phyloP scores from a whole-genome alignment of 1,140 invertebrate species.

The Amyelois transitella region DNA sequence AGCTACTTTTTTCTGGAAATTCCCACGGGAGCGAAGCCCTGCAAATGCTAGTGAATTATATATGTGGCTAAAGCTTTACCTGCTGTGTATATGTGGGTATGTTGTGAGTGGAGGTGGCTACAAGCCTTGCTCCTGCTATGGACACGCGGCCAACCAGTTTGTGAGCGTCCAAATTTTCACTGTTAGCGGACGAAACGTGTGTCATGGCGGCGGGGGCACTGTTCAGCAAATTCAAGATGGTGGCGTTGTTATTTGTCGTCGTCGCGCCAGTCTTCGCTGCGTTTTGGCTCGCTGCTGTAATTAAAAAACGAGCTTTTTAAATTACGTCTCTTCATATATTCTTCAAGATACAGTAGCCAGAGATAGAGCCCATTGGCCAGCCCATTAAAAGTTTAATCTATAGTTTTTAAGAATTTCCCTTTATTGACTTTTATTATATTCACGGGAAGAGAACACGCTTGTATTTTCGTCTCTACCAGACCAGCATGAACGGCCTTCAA shows the following conservation, averaged over 20 bases:
- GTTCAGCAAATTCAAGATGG: conserved; percentile 83
- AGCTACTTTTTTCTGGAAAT: too few relatives aligned
- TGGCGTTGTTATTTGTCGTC: conserved; percentile 76
- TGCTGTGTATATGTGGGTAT: conserved; percentile 56
- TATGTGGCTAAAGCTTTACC: conserved; percentile 23
- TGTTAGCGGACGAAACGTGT: conserved; percentile 62
- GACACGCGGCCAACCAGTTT: conserved; percentile 53
- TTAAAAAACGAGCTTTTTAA: conserved; percentile 17
- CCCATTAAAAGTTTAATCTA: too few relatives aligned
- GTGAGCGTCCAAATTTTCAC: conserved; percentile 37
- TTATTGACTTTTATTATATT: too few relatives aligned
- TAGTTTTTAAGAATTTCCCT: too few relatives aligned
- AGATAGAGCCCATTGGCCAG: too few relatives aligned
- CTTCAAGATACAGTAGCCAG: too few relatives aligned
- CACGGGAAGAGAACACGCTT: too few relatives aligned
- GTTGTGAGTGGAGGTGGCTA: conserved; percentile 44
- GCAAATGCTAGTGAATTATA: background rate
- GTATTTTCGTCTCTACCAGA: too few relatives aligned
- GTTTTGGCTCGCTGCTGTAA: conserved; percentile 62
- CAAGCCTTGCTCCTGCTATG: conserved; percentile 45
- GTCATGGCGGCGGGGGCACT: conserved; percentile 81
- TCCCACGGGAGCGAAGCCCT: too few relatives aligned
- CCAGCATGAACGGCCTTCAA: too few relatives aligned
- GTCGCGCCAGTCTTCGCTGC: conserved; percentile 75
- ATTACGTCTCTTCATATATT: too few relatives aligned